phyloP scores from a whole-genome alignment of 2,797 vertebrate genomes.

The Selene dorsalis region DNA sequence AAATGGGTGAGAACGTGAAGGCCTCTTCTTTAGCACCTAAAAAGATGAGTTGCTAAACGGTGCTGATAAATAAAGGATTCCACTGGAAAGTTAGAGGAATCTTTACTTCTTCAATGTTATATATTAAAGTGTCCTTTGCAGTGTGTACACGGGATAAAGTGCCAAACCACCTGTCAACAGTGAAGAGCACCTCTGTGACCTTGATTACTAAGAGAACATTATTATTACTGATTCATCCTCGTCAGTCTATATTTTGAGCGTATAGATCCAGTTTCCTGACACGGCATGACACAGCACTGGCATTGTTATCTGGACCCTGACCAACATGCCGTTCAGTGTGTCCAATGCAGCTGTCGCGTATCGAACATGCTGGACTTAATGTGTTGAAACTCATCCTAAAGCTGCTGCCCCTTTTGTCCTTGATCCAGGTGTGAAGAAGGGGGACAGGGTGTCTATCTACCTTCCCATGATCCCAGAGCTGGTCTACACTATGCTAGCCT shows the following conservation, averaged over 20 bases:
- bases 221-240: not conserved
- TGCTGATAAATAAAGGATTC: no score
- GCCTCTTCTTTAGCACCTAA: not conserved
- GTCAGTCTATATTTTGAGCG: not conserved
- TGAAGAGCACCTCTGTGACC: not conserved
- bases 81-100: no score
- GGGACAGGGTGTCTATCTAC: slow-evolving; percentile 86
- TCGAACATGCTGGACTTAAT: not conserved
- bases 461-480: slow-evolving; percentile 88
- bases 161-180: not conserved
- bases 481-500: slow-evolving; percentile 85
- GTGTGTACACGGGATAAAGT: not conserved
- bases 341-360: slow-evolving; percentile 5
- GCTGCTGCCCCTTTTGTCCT: not conserved
- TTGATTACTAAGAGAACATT: not conserved
- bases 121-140: not conserved
- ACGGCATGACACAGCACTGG: not conserved
- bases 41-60: not conserved
- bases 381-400: not conserved
- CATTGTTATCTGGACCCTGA: not conserved
- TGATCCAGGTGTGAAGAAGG: slow-evolving; percentile 79
- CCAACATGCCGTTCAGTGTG: not conserved
- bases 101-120: no score
- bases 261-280: not conserved
- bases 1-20: slow-evolving; percentile 79